Conservation (phyloP, 2,113 vertebrate species). For the Callipepla californica region DNA sequence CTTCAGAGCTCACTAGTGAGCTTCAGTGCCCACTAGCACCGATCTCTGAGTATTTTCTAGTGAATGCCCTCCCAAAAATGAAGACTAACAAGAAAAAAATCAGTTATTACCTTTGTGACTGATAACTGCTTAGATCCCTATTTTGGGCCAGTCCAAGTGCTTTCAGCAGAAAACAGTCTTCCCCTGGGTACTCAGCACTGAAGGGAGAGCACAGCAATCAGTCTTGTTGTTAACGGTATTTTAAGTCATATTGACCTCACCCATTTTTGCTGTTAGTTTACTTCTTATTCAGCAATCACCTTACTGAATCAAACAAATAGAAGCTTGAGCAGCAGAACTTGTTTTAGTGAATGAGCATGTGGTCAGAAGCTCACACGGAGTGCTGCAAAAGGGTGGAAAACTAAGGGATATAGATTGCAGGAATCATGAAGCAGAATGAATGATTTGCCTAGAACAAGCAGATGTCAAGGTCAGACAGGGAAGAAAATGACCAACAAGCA, state of each 20-base stretch:
- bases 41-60: background rate
- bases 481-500: background rate
- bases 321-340: background rate
- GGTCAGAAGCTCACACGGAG: background rate
- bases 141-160: background rate
- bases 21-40: background rate
- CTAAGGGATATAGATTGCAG: background rate
- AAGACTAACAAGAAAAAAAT: background rate
- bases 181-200: background rate
- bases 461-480: background rate
- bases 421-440: background rate
- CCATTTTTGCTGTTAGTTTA: background rate
- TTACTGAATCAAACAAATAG: background rate
- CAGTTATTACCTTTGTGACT: background rate
- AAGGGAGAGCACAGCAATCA: background rate
- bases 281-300: background rate
- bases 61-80: background rate
- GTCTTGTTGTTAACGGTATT: background rate
- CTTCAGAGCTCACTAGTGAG: background rate
- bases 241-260: background rate
- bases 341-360: background rate
- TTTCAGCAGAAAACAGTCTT: background rate
- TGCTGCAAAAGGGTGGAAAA: background rate
- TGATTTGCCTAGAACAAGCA: background rate
- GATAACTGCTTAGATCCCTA: background rate